phyloP scores from a whole-genome alignment of 2,888 invertebrate species.

The Ephialtes manifestator region DNA sequence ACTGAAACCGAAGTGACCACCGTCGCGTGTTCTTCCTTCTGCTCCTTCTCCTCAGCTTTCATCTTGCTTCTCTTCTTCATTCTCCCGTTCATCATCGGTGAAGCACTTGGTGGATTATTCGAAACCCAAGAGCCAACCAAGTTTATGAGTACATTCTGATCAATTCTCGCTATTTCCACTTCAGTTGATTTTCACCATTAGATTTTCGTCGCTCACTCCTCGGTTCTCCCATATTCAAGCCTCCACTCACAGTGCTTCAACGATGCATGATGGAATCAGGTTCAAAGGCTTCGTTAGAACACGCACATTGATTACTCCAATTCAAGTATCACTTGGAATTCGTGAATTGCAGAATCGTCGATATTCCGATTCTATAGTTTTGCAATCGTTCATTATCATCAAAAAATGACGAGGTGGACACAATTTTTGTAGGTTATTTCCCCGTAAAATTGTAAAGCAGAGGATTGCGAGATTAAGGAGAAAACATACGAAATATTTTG shows the following conservation, averaged over 20 bases:
- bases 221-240: not conserved
- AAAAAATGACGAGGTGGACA: too few relatives aligned
- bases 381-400: too few relatives aligned
- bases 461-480: not conserved
- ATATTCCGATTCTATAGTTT: not conserved
- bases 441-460: too few relatives aligned
- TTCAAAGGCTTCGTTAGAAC: not conserved
- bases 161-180: conserved; percentile 21
- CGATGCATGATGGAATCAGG: not conserved
- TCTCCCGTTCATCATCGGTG: conserved; percentile 14
- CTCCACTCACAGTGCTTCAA: not conserved
- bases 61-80: conserved; percentile 55
- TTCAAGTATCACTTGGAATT: not conserved
- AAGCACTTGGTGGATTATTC: conserved; percentile 30
- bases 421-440: too few relatives aligned
- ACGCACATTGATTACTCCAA: not conserved
- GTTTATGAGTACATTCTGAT: not conserved
- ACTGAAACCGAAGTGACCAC: conserved; percentile 67
- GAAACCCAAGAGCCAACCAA: not conserved
- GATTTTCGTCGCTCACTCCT: not conserved
- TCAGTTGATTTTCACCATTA: not conserved
- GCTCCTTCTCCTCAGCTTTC: conserved; percentile 32
- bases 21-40: conserved; percentile 60
- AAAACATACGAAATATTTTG: not conserved
- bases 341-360: not conserved